Evolutionary conservation across 2,797 vertebrate species (phyloP).

Genomic region (Hydrophis major): DNA sequence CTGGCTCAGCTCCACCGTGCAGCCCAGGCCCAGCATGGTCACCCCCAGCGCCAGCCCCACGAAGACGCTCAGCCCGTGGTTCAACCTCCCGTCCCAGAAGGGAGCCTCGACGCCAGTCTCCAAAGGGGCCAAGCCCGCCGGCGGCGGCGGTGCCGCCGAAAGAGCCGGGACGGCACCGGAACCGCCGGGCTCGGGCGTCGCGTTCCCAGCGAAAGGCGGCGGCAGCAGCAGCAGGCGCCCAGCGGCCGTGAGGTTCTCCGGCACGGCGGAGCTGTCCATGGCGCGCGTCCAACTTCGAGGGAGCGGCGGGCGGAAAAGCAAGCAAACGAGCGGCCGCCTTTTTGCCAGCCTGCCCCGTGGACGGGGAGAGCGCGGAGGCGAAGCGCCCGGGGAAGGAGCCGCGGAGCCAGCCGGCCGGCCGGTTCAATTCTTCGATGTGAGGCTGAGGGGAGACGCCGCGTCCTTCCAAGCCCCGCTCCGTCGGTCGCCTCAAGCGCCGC

Average conservation of each 20-base stretch:
- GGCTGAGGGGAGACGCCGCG: not conserved
- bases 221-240: not conserved
- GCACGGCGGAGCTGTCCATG: conserved; percentile 20
- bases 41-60: conserved; percentile 90
- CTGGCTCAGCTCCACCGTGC: conserved; percentile 88
- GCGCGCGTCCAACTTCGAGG: not conserved
- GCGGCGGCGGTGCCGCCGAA: not conserved
- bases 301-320: not conserved
- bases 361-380: not conserved
- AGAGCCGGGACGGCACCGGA: not conserved
- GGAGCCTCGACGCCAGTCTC: not conserved
- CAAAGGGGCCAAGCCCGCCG: not conserved
- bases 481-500: not conserved
- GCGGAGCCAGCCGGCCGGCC: not conserved
- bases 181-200: not conserved
- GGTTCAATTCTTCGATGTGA: not conserved
- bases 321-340: not conserved
- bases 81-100: conserved; percentile 75
- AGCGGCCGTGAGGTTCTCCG: not conserved
- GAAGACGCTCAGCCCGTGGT: conserved; percentile 87
- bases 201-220: not conserved
- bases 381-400: not conserved
- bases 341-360: not conserved
- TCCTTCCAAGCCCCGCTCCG: not conserved
- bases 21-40: conserved; percentile 95